Percentiles rank a stretch among this genome's conserved stretches.
These are phyloP conservation scores for Halcyon malimbica DNA, from an alignment of 2,113 vertebrate genomes.

Conservation along the genomic window DNA sequence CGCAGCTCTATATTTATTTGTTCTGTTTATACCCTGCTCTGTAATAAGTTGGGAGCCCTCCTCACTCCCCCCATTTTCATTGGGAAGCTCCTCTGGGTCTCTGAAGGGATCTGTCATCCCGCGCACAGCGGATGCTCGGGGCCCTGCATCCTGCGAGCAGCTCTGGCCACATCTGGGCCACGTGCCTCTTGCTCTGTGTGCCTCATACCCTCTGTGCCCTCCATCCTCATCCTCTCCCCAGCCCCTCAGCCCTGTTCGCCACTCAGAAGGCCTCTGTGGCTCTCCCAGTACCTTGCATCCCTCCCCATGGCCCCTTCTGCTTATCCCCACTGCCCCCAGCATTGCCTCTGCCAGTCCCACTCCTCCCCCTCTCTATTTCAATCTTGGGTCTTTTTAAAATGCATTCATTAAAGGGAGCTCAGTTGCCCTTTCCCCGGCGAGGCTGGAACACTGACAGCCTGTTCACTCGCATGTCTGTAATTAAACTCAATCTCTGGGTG, in stretches of 20 bases:
- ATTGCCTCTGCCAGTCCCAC: not conserved
- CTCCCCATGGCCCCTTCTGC: not conserved
- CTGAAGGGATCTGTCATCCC: not conserved
- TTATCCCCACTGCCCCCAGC: not conserved
- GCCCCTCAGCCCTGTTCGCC: not conserved
- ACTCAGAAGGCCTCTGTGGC: not conserved
- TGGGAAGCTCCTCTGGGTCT: slow-evolving; percentile 63
- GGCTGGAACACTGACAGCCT: slow-evolving; percentile 71
- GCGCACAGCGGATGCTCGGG: not conserved
- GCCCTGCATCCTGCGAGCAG: not conserved
- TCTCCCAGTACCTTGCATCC: not conserved
- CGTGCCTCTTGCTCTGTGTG: fast-evolving
- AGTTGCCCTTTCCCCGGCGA: slow-evolving; percentile 49
- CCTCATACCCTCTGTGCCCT: fast-evolving
- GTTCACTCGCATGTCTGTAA: slow-evolving; percentile 57
- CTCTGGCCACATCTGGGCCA: not conserved
- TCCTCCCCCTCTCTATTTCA: not conserved
- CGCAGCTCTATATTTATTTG: slow-evolving; percentile 85
- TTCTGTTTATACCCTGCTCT: slow-evolving; percentile 80
- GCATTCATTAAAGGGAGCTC: slow-evolving; percentile 54
- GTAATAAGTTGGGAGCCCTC: slow-evolving; percentile 79
- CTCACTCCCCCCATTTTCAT: slow-evolving; percentile 59
- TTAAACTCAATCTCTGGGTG: slow-evolving; percentile 67
- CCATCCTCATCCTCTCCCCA: not conserved
- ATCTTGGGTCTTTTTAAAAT: slow-evolving; percentile 39